Percentiles rank a stretch among this genome's conserved stretches.
These are phyloP conservation scores for Papilio gigon DNA, from an alignment of 2,888 invertebrate genomes.

Conservation along the genomic window DNA sequence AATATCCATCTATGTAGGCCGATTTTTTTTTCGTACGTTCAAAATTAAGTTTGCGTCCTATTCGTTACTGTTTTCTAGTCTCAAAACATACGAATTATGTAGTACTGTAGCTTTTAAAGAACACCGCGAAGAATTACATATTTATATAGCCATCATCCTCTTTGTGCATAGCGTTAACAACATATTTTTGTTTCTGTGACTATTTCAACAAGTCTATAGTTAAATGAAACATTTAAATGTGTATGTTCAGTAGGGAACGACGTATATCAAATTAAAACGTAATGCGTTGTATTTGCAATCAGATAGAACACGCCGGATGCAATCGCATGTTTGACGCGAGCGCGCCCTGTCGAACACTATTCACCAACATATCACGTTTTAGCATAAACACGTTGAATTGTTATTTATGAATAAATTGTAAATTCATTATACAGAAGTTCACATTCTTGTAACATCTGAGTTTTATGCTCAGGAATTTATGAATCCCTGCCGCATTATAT, in stretches of 20 bases:
- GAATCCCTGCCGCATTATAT: neutral
- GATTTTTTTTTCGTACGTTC: too few relatives aligned
- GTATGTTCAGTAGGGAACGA: neutral
- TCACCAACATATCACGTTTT: slow-evolving; percentile 14
- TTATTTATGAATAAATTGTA: slow-evolving; percentile 10
- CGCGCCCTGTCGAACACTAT: neutral
- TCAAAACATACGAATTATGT: too few relatives aligned
- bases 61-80: too few relatives aligned
- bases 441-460: neutral
- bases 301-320: neutral
- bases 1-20: too few relatives aligned
- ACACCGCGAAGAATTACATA: too few relatives aligned
- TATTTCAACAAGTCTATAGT: neutral
- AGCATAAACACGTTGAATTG: slow-evolving; percentile 3
- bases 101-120: too few relatives aligned
- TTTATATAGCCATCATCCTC: too few relatives aligned
- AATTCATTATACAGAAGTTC: neutral
- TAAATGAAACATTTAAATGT: neutral
- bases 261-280: neutral
- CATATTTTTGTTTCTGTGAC: neutral
- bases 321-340: neutral
- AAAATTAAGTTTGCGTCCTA: too few relatives aligned
- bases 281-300: neutral
- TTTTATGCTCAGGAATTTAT: neutral
- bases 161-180: too few relatives aligned